Evolutionary conservation across 2,113 vertebrate genomes (phyloP).

Genomic region (Hypanus sabinus): DNA sequence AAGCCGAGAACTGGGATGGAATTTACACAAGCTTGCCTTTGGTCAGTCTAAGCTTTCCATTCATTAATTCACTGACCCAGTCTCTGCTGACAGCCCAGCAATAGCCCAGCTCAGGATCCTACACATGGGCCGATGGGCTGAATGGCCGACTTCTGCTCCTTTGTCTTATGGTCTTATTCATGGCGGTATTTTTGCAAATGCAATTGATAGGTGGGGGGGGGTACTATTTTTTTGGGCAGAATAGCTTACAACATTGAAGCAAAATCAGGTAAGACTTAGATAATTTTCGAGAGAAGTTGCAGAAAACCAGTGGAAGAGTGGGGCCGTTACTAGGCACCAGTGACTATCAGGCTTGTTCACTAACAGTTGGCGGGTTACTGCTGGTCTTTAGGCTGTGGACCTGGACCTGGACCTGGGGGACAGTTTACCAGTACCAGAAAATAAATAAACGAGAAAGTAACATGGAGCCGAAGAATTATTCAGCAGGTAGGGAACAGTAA

Average conservation of each 20-base stretch:
- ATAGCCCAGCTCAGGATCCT: background rate
- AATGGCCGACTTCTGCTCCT: no score
- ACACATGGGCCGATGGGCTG: no score
- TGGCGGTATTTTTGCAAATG: background rate
- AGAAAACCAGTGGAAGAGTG: background rate
- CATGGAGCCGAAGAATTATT: background rate
- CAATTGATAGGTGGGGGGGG: background rate
- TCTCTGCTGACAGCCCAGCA: background rate
- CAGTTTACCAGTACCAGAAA: background rate
- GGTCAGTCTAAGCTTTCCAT: background rate
- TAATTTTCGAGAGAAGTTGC: background rate
- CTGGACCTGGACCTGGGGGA: background rate
- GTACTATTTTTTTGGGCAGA: background rate
- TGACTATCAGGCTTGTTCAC: background rate
- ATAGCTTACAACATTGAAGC: no score
- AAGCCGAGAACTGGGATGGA: background rate
- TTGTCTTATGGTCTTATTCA: no score
- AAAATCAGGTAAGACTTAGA: background rate
- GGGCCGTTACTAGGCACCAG: background rate
- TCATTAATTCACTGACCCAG: background rate
- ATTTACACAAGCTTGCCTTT: background rate
- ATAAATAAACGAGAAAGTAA: background rate
- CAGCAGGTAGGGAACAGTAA: background rate
- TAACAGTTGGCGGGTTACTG: background rate
- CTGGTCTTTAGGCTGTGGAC: background rate